Percentiles rank a stretch among this genome's conserved stretches.
These are phyloP conservation scores for Drosophila melanocephala DNA, from an alignment of 2,888 invertebrate species.

Conservation along the genomic window DNA sequence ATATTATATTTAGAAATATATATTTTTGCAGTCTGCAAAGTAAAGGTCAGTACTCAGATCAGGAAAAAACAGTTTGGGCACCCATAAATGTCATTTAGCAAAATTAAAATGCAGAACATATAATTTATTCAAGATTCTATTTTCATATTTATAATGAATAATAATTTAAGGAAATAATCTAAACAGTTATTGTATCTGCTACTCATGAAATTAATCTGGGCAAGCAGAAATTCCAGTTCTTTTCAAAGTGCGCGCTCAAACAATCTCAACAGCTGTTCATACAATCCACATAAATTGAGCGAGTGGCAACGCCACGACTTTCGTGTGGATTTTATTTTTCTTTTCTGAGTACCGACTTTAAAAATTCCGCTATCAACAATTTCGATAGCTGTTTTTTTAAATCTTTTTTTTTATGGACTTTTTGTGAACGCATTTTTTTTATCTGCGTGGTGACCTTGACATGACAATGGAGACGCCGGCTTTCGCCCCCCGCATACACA, in stretches of 20 bases:
- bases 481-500: not conserved
- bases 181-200: not conserved
- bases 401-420: not conserved
- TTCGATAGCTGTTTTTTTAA: not conserved
- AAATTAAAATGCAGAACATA: not conserved
- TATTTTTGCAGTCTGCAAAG: not conserved
- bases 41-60: not conserved
- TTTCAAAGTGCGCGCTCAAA: not conserved
- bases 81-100: rapidly evolving
- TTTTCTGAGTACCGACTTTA: not conserved
- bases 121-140: not conserved
- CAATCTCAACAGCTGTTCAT: not conserved
- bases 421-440: not conserved
- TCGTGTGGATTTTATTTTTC: not conserved
- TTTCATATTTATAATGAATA: not conserved
- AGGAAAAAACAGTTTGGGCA: not conserved
- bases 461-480: not conserved
- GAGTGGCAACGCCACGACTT: not conserved
- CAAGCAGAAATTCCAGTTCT: not conserved
- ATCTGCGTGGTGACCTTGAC: not conserved
- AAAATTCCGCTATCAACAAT: not conserved
- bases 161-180: not conserved
- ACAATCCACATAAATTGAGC: not conserved
- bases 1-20: not conserved
- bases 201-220: not conserved